These are phyloP conservation scores for Ceyx melanurus DNA, from an alignment of 2,113 vertebrate species.

Conservation along the genomic window DNA sequence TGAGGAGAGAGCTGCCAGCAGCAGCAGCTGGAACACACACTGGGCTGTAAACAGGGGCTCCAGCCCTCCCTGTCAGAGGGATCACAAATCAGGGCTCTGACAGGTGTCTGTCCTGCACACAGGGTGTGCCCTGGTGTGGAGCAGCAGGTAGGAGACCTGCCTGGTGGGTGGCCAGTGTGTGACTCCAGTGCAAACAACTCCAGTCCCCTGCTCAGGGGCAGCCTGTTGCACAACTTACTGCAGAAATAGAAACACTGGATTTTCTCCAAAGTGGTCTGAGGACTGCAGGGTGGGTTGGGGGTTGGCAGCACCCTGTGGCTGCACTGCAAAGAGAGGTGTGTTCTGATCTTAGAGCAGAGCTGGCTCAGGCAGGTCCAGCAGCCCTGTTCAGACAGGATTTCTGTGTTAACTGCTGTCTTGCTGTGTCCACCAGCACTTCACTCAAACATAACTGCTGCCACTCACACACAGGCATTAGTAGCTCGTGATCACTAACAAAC, in stretches of 20 bases:
- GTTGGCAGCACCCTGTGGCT: neutral
- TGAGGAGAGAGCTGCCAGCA: slow-evolving; percentile 6
- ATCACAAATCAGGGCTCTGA: slow-evolving; percentile 60
- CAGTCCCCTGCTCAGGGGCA: neutral
- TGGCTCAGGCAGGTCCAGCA: neutral
- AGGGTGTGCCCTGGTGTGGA: slow-evolving; percentile 4
- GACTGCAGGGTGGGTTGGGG: neutral
- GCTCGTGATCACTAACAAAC: neutral
- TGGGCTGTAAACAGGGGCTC: slow-evolving; percentile 15
- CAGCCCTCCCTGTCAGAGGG: neutral
- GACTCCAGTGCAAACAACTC: slow-evolving; percentile 75
- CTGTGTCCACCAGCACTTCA: neutral
- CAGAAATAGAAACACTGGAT: neutral
- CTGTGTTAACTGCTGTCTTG: neutral
- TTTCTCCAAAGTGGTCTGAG: neutral
- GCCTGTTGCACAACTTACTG: neutral
- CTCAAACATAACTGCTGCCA: neutral
- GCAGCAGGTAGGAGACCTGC: slow-evolving; percentile 63
- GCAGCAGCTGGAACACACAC: slow-evolving; percentile 67
- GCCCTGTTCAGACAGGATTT: neutral
- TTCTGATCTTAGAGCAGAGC: neutral
- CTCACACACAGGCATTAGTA: neutral
- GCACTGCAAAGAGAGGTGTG: neutral
- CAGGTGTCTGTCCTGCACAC: slow-evolving; percentile 67
- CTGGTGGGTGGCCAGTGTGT: slow-evolving; percentile 81